phyloP scores from a whole-genome alignment of 2,888 invertebrate genomes.

The Julus scanicus region DNA sequence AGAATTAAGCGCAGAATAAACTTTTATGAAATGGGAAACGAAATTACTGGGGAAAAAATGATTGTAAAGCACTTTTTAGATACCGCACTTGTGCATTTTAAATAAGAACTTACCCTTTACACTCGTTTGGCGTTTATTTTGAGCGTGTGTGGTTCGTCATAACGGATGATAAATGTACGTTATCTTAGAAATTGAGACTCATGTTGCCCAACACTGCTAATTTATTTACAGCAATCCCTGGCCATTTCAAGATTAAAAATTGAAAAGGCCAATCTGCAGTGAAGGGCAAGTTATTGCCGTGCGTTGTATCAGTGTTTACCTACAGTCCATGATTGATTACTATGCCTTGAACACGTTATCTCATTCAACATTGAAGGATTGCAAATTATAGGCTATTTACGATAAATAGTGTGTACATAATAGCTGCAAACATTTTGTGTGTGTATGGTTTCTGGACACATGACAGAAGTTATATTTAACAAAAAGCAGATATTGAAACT shows the following conservation, averaged over 20 bases:
- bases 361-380: neutral
- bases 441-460: neutral
- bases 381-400: constrained; percentile 21
- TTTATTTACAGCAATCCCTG: neutral
- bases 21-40: too few relatives aligned
- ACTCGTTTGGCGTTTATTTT: neutral
- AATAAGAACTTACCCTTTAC: too few relatives aligned
- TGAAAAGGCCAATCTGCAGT: neutral
- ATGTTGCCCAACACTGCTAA: neutral
- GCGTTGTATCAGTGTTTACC: neutral
- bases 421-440: neutral
- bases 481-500: neutral
- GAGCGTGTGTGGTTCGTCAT: neutral
- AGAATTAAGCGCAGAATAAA: too few relatives aligned
- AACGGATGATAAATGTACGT: neutral
- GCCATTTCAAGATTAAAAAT: constrained; percentile 15
- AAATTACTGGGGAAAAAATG: too few relatives aligned
- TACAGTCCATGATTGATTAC: neutral
- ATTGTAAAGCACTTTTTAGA: too few relatives aligned
- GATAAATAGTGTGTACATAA: neutral
- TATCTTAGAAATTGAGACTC: neutral
- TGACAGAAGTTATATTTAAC: neutral
- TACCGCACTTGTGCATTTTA: too few relatives aligned
- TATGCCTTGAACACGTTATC: neutral
- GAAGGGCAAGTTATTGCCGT: neutral